phyloP scores from a whole-genome alignment of 2,888 invertebrate genomes.

The Chrysina gloriosa region DNA sequence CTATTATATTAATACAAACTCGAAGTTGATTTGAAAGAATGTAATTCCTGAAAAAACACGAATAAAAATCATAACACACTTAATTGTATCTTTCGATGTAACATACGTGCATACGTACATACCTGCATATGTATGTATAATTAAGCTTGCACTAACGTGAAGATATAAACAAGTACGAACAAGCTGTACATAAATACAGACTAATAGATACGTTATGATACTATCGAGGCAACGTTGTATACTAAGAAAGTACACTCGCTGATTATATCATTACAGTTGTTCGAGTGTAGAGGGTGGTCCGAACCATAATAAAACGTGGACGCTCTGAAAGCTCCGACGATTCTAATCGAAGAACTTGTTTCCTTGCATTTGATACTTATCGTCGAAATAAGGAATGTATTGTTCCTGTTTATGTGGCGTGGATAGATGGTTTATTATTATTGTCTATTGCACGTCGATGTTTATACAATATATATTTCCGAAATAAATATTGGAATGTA shows the following conservation, averaged over 20 bases:
- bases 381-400: slow-evolving; percentile 33
- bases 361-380: slow-evolving; percentile 26
- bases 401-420: slow-evolving; percentile 24
- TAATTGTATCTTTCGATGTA: no score
- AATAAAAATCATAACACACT: no score
- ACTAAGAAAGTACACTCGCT: slow-evolving; percentile 26
- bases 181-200: slow-evolving; percentile 25
- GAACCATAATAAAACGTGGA: slow-evolving; percentile 21
- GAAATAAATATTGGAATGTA: not conserved
- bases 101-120: no score
- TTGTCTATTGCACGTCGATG: slow-evolving; percentile 20
- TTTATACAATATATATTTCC: no score
- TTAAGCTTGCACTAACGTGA: no score
- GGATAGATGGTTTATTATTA: slow-evolving; percentile 26
- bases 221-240: slow-evolving; percentile 23
- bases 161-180: no score
- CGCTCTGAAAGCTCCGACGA: slow-evolving; percentile 23
- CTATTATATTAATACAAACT: no score
- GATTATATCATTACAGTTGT: slow-evolving; percentile 36
- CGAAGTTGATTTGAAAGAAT: no score
- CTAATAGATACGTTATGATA: slow-evolving; percentile 34
- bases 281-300: slow-evolving; percentile 32
- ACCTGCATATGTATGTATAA: no score
- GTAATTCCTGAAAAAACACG: no score
- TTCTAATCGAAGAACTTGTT: slow-evolving; percentile 32